Base-by-base conservation (phyloP, 2,888 invertebrate species). In the Cordylochernes scorpioides region DNA sequence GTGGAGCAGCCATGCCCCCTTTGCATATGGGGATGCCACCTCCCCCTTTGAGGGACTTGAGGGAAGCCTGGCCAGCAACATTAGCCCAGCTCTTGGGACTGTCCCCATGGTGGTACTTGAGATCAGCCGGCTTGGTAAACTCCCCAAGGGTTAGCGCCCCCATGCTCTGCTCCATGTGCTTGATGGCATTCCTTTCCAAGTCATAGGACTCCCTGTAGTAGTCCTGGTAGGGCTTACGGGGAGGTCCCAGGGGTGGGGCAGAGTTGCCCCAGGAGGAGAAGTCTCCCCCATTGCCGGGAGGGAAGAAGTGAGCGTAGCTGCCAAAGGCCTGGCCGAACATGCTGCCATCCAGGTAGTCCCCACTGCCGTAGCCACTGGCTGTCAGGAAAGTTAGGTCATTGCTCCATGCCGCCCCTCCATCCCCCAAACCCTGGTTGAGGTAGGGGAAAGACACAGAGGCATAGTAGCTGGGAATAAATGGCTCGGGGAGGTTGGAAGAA, bases 401-500 rank as follows among this genome's bases (percentile, higher is more conserved):
- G 48, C 77, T 77, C 78, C 78, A 80, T 45, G 78, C 72, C n/a
- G n/a, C n/a, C n/a, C n/a, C n/a, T 49, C 44, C 44, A 59, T 80
- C 80, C n/a, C n/a, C n/a, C 49, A 75, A 73, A 55, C 78, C 78
- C 59, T 80, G 82, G 49, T 75, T 71, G 58, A 80, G 74, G 63
- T 77, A 78, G 53, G 77, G 77, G 62, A 77, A 78, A 49, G 75
- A 72, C 48, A 51, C 47, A 35, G 66, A 64, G 12, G 48, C 48
- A 42, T 64, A 64, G 46, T 63, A 61, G 22, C 22, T 22, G 16
- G 57, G 55, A 49, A 59, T 59, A 64, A n/a, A n/a, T n/a, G n/a
- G n/a, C n/a, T n/a, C n/a, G n/a, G n/a, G n/a, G n/a, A n/a, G n/a
- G n/a, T n/a, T n/a, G n/a, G n/a, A n/a, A n/a, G n/a, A n/a, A n/a